These are phyloP conservation scores for Drosophila silvestris DNA, from an alignment of 2,888 invertebrate genomes.

Conservation along the genomic window DNA sequence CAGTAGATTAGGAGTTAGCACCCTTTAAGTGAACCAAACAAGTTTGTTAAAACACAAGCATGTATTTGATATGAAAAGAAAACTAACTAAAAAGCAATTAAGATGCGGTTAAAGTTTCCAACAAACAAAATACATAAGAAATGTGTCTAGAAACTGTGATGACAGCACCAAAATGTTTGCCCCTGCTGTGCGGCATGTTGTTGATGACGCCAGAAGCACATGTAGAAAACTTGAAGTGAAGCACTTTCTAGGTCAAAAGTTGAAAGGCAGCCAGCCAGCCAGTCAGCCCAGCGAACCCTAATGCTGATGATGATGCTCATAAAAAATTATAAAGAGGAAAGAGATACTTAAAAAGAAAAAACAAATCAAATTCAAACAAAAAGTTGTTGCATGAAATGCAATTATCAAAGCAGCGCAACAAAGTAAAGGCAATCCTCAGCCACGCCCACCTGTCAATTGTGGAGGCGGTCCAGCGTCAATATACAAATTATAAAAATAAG, in stretches of 20 bases:
- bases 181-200: conserved; percentile 34
- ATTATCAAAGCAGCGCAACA: conserved; percentile 50
- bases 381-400: conserved; percentile 60
- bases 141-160: conserved; percentile 46
- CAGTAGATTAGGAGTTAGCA: conserved; percentile 16
- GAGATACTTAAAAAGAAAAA: conserved; percentile 11
- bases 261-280: conserved; percentile 57
- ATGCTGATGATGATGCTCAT: conserved; percentile 41
- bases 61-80: background rate
- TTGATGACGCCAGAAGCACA: conserved; percentile 47
- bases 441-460: conserved; percentile 43
- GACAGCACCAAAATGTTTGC: conserved; percentile 65
- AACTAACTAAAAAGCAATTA: conserved; percentile 22
- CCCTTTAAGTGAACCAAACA: conserved; percentile 2
- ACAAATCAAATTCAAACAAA: conserved; percentile 17
- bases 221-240: conserved; percentile 61
- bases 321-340: conserved; percentile 13
- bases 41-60: background rate
- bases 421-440: conserved; percentile 41
- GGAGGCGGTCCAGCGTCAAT: conserved; percentile 37
- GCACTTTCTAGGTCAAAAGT: conserved; percentile 76
- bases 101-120: conserved; percentile 1
- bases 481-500: conserved; percentile 47
- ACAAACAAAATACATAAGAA: conserved; percentile 3
- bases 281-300: conserved; percentile 43